These are phyloP conservation scores for Pectinophora gossypiella DNA, from an alignment of 1,140 invertebrate species.

Conservation along the genomic window DNA sequence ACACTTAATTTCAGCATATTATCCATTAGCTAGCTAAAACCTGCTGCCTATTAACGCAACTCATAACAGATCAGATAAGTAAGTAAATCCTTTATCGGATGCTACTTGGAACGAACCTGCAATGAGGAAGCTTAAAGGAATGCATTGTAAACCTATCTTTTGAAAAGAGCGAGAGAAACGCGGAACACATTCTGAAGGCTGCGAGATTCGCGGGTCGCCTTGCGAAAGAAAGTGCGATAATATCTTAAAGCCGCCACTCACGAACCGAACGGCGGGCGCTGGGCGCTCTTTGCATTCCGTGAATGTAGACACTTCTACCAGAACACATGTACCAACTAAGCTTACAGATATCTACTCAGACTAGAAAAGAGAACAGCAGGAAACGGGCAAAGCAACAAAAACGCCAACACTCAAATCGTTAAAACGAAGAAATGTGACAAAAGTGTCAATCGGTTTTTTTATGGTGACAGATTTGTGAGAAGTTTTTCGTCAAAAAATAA, in stretches of 20 bases:
- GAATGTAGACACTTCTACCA: slow-evolving; percentile 6
- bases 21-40: no score
- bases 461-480: no score
- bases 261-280: slow-evolving; percentile 18
- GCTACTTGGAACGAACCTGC: not conserved
- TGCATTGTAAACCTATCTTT: slow-evolving; percentile 1
- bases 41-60: no score
- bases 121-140: not conserved
- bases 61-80: no score
- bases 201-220: slow-evolving; percentile 11
- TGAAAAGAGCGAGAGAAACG: slow-evolving; percentile 10
- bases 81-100: no score
- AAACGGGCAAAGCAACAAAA: no score
- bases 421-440: no score
- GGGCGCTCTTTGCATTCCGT: slow-evolving; percentile 18
- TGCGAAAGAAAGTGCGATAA: slow-evolving; percentile 31
- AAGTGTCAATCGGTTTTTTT: no score
- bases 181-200: slow-evolving; percentile 12
- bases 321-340: not conserved
- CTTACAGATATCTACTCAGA: not conserved
- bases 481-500: no score
- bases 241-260: slow-evolving; percentile 31
- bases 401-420: no score
- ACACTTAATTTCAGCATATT: no score
- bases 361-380: no score